These are phyloP conservation scores for Acipenser transmontanus DNA, from an alignment of 2,797 vertebrate species.

Conservation along the genomic window DNA sequence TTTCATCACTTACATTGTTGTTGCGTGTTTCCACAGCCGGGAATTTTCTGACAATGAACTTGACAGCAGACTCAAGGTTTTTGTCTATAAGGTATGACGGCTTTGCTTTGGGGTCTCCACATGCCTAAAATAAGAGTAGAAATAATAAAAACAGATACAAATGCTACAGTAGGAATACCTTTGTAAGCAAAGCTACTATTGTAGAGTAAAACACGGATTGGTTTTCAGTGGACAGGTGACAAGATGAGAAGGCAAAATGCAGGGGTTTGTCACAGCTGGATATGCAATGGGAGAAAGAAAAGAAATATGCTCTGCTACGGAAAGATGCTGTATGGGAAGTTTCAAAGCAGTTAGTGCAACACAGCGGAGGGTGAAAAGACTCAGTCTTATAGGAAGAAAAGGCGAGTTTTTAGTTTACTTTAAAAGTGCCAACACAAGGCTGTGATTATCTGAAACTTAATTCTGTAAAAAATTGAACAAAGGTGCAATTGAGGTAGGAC, in stretches of 20 bases:
- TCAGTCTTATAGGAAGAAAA: conserved; percentile 60
- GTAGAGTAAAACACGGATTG: conserved; percentile 46
- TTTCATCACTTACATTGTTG: conserved; percentile 83
- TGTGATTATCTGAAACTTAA: conserved; percentile 26
- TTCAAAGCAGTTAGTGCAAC: conserved; percentile 70
- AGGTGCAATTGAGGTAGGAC: conserved; percentile 29
- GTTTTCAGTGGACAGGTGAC: conserved; percentile 63
- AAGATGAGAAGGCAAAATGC: conserved; percentile 67
- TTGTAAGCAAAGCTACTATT: conserved; percentile 34
- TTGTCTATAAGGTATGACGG: conserved; percentile 97
- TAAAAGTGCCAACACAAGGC: conserved; percentile 20
- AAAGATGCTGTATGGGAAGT: conserved; percentile 64
- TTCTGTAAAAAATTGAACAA: conserved; percentile 20
- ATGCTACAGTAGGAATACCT: conserved; percentile 16
- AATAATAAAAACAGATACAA: conserved; percentile 32
- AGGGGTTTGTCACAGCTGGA: conserved; percentile 67
- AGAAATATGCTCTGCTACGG: conserved; percentile 69
- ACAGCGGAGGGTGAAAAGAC: conserved; percentile 61
- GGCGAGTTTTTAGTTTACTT: conserved; percentile 29
- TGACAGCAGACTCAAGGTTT: conserved; percentile 96
- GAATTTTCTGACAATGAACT: conserved; percentile 98
- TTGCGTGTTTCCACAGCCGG: conserved; percentile 95
- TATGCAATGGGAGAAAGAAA: conserved; percentile 64
- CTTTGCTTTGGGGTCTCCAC: conserved; percentile 96
- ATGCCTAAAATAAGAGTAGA: conserved; percentile 70